phyloP scores from a whole-genome alignment of 1,140 invertebrate genomes.

The Littorina saxatilis region DNA sequence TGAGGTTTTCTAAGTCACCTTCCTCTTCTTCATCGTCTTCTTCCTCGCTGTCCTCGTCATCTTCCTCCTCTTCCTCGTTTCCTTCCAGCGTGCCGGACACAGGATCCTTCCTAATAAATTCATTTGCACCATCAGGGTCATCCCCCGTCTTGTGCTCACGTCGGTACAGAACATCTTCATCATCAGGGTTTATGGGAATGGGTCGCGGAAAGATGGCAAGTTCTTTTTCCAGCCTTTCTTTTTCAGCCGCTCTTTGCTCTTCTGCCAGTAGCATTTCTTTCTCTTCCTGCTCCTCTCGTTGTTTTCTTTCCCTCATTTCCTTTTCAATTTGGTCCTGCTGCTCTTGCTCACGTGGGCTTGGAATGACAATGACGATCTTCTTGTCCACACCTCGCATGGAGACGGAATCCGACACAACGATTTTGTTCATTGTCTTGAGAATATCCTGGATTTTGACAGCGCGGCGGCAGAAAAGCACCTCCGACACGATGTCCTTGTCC shows the following conservation, averaged over 20 bases:
- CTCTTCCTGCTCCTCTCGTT: no score
- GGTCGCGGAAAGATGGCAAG: not conserved
- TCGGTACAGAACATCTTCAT: not conserved
- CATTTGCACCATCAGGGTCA: not conserved
- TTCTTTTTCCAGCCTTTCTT: no score
- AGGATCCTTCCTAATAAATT: not conserved
- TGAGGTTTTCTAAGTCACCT: no score
- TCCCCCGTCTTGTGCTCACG: not conserved
- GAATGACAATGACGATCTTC: conserved; percentile 15
- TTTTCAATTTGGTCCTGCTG: not conserved
- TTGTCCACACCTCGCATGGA: conserved; percentile 28
- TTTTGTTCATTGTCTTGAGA: not conserved
- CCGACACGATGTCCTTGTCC: not conserved
- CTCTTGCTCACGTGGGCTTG: not conserved
- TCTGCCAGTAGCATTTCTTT: no score
- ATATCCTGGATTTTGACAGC: conserved; percentile 14
- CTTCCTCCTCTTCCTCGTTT: not conserved
- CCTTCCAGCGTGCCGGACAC: not conserved
- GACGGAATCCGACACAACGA: conserved; percentile 4
- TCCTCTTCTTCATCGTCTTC: conserved; percentile 1
- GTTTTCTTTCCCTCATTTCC: not conserved
- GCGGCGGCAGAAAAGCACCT: not conserved
- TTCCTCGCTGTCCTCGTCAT: not conserved
- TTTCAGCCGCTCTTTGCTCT: not conserved
- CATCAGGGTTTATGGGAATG: not conserved